Percentiles rank a stretch among this genome's conserved stretches.
phyloP scores from a whole-genome alignment of 2,888 invertebrate genomes.

The Apodemia duryi region DNA sequence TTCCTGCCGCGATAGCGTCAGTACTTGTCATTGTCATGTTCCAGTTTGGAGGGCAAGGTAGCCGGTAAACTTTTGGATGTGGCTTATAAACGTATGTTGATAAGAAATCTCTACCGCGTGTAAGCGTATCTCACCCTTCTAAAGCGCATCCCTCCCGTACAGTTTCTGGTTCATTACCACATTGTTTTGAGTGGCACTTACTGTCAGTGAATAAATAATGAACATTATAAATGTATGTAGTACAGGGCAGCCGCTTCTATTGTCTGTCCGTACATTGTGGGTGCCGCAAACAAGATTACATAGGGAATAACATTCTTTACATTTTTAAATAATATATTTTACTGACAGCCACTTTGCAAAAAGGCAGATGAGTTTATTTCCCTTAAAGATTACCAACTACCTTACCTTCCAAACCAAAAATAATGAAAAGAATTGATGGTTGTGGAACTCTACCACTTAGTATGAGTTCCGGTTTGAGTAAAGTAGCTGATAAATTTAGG shows the following conservation, averaged over 20 bases:
- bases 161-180: slow-evolving; percentile 74
- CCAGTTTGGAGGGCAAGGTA: no score
- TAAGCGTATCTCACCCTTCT: slow-evolving; percentile 20
- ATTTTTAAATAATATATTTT: background rate
- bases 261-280: background rate
- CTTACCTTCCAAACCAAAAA: no score
- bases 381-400: no score
- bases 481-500: no score
- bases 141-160: slow-evolving; percentile 45
- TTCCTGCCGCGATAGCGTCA: no score
- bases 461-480: no score
- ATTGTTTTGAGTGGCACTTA: slow-evolving; percentile 73
- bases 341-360: background rate
- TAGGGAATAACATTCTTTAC: background rate
- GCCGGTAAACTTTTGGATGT: no score
- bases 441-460: no score
- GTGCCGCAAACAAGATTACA: background rate
- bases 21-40: no score
- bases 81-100: background rate
- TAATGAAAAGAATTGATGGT: no score
- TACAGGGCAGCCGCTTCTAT: background rate
- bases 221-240: slow-evolving; percentile 1
- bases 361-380: no score
- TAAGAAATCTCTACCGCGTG: slow-evolving; percentile 36
- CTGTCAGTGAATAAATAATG: slow-evolving; percentile 65